A percentile compares a stretch with the other conserved stretches of the same genome.
phyloP scores from a whole-genome alignment of 2,113 vertebrate genomes.

The Tupaia chinensis region DNA sequence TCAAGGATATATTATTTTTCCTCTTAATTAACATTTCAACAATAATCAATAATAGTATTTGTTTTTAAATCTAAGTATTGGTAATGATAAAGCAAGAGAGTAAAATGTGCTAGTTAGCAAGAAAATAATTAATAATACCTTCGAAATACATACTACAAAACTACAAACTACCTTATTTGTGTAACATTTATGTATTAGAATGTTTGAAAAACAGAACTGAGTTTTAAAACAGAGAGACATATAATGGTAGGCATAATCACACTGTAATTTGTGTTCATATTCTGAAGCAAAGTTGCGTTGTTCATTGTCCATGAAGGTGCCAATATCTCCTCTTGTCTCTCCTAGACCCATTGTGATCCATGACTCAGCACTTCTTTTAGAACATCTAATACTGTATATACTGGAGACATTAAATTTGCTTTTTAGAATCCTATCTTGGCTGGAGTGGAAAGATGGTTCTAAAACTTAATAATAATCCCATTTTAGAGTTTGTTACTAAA shows the following conservation, averaged over 20 bases:
- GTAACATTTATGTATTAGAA: not conserved
- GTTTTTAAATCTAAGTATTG: not conserved
- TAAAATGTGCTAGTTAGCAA: not conserved
- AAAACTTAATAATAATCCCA: not conserved
- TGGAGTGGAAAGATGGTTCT: not conserved
- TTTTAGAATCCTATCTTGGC: not conserved
- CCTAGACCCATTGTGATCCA: not conserved
- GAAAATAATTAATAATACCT: not conserved
- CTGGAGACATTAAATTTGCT: not conserved
- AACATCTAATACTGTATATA: not conserved
- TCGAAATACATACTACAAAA: not conserved
- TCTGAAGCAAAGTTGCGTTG: not conserved
- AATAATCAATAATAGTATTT: not conserved
- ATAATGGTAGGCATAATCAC: not conserved
- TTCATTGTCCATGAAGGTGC: not conserved
- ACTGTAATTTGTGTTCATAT: not conserved
- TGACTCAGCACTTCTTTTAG: not conserved
- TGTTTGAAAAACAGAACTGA: not conserved
- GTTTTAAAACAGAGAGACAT: not conserved
- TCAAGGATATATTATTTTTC: not conserved
- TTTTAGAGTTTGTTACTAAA: not conserved
- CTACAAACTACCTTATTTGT: not conserved
- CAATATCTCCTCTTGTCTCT: not conserved
- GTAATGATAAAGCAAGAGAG: not conserved
- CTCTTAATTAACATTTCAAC: not conserved